Conservation (phyloP, 2,888 invertebrate species). For the Heliconius ethilla region DNA sequence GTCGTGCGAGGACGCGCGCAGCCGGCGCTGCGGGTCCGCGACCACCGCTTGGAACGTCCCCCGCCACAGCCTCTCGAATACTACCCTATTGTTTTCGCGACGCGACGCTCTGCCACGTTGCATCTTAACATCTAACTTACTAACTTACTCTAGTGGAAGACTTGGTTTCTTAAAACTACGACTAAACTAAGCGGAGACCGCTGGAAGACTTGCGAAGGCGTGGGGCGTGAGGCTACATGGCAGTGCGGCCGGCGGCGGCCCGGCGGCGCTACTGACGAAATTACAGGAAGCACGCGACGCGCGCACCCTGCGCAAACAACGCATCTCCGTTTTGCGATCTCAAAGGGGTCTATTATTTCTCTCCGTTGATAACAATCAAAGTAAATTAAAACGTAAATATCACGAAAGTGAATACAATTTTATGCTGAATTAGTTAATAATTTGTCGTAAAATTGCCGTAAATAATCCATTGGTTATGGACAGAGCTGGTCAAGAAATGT, state of each 20-base stretch:
- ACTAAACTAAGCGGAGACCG: conserved; percentile 65
- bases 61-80: conserved; percentile 88
- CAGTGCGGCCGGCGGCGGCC: conserved; percentile 75
- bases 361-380: background rate
- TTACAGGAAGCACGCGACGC: conserved; percentile 62
- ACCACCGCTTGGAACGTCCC: conserved; percentile 83
- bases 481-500: background rate
- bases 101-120: conserved; percentile 76
- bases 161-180: conserved; percentile 73
- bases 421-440: background rate
- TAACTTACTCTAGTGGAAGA: conserved; percentile 79
- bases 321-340: conserved; percentile 53
- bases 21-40: conserved; percentile 67
- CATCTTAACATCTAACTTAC: conserved; percentile 71
- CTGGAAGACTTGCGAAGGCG: conserved; percentile 70
- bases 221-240: conserved; percentile 66
- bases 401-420: conserved; percentile 7
- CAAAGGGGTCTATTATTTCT: conserved; percentile 34
- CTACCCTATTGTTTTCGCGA: conserved; percentile 83
- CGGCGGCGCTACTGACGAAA: conserved; percentile 73
- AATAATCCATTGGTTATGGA: conserved; percentile 1
- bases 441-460: background rate
- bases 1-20: conserved; percentile 69
- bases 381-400: background rate
- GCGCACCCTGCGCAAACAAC: conserved; percentile 78